A percentile compares a stretch with the other conserved stretches of the same genome.
Evolutionary conservation across 1,140 invertebrate genomes (phyloP).

Genomic region (Hesperophylax magnus): DNA sequence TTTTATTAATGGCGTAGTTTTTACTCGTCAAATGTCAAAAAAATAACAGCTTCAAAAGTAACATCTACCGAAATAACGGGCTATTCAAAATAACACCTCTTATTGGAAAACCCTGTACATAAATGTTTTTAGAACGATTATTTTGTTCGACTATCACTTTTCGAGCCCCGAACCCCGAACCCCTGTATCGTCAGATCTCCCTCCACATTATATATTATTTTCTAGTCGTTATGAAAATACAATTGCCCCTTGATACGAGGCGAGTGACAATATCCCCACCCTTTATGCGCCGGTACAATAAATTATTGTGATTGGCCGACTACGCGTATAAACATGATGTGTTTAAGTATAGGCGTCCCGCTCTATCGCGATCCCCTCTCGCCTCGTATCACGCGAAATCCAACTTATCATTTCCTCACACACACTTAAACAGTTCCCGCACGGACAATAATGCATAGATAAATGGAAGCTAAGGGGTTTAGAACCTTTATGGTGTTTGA

Average conservation of each 20-base stretch:
- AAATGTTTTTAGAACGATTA: too few species aligned
- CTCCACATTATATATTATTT: not conserved
- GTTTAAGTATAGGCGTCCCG: slow-evolving; percentile 46
- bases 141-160: not conserved
- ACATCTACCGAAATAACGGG: too few species aligned
- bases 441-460: slow-evolving; percentile 31
- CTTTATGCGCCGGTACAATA: slow-evolving; percentile 29
- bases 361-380: slow-evolving; percentile 40
- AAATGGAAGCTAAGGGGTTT: not conserved
- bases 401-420: slow-evolving; percentile 53
- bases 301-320: slow-evolving; percentile 52
- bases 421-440: slow-evolving; percentile 30
- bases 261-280: slow-evolving; percentile 24
- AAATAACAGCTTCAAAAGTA: too few species aligned
- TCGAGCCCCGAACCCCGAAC: not conserved
- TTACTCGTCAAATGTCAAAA: too few species aligned
- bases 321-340: slow-evolving; percentile 42
- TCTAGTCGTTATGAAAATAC: not conserved
- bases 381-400: slow-evolving; percentile 51
- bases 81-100: too few species aligned
- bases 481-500: not conserved
- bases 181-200: not conserved
- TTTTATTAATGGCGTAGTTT: too few species aligned
- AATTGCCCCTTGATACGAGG: slow-evolving; percentile 18
- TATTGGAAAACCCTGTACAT: too few species aligned